Base-by-base conservation (phyloP, 23 tunicate species). In the Halocynthia aurantium region DNA sequence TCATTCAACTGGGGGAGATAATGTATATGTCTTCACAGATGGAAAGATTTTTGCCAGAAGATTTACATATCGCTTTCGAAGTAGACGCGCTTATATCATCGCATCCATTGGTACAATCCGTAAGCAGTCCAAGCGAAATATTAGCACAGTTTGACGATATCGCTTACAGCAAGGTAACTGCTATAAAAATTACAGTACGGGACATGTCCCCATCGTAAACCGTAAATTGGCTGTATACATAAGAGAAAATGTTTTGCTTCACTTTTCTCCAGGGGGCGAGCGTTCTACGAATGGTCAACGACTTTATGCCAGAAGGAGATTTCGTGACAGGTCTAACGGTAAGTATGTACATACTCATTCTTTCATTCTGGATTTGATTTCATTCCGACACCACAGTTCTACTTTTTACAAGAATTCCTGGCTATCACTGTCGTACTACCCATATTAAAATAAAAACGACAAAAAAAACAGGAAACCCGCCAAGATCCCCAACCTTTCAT, bases 51-150 rank as follows among this genome's bases (percentile, higher is more conserved):
- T 62, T 88, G 21, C 50, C 73, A 15, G 53, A 50, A 31, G 95
- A 88, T 69, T 55, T 88, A 12, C 88, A 84, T 20, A 57, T 53
- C 22, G 95, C 95, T 56, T 21, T 88, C 55, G 20, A 56, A 5
- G 85, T 79, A 10, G 95, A 88, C 76, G 85, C 72, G 11, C 70
- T 88, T 53, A 73, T 75, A 13, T 76, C 95, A 52, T 88, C 95
- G n/a, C 88, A 87, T 51, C 88, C 95, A 10, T 73, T 88, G 7
- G 88, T 88, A 11, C 52, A 69, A 50, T 72, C 72, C 20, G 79
- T 88, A 8, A 31, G 51, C 50, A 79, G 82, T 8, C 62, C 61
- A 40, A 82, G 31, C 11, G 77, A 83, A 50, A 88, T 88, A 15
- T 69, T 61, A 5, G 84, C 82, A 5, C 52, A 78, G 53, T 88